These are phyloP conservation scores for Rhegmatorhina hoffmannsi DNA, from an alignment of 2,113 vertebrate species.

Conservation along the genomic window DNA sequence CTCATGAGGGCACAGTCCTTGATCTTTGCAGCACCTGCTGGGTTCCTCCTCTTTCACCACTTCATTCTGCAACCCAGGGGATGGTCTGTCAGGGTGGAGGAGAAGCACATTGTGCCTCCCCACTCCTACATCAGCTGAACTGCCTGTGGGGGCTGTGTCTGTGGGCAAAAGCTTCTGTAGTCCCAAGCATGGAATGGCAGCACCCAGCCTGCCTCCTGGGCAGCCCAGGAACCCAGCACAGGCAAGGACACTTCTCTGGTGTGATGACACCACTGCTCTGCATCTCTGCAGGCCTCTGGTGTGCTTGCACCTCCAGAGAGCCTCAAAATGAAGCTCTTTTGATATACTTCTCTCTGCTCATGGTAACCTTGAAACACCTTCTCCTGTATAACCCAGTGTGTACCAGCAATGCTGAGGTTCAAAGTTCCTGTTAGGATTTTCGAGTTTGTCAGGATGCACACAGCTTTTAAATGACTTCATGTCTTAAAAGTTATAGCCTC, in stretches of 20 bases:
- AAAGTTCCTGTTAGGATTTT: neutral
- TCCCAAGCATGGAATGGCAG: fast-evolving
- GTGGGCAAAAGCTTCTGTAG: neutral
- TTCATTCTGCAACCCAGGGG: neutral
- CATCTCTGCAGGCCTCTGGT: neutral
- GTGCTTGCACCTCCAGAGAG: neutral
- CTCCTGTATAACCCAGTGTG: neutral
- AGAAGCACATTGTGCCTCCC: neutral
- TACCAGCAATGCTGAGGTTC: fast-evolving
- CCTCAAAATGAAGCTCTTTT: neutral
- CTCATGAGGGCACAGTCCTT: neutral
- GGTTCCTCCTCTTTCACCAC: neutral
- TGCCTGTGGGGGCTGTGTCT: neutral
- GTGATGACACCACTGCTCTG: neutral
- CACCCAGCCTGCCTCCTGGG: neutral
- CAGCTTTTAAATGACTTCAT: neutral
- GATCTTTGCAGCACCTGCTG: neutral
- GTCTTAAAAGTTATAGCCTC: neutral
- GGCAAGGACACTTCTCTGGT: neutral
- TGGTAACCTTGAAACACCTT: neutral
- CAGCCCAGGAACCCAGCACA: neutral
- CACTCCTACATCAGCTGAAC: neutral
- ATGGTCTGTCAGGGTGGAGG: neutral
- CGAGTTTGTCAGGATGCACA: neutral
- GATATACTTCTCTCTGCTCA: neutral